These are phyloP conservation scores for Athalia cordata DNA, from an alignment of 2,888 invertebrate genomes.

Conservation along the genomic window DNA sequence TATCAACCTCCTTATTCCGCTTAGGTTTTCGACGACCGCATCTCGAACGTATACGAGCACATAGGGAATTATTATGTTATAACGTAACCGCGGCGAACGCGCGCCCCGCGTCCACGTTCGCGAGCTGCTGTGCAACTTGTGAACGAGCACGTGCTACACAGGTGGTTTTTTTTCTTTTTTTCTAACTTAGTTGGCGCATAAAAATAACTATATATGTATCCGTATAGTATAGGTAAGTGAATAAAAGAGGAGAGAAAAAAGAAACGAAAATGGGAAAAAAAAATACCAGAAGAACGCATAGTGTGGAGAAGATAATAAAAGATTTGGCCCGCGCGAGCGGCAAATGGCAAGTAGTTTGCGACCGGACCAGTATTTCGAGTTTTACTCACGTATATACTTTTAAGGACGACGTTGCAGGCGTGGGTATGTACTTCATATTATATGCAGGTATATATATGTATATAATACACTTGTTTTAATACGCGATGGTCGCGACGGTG, in stretches of 20 bases:
- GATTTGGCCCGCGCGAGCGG: constrained; percentile 50
- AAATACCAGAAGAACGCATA: constrained; percentile 41
- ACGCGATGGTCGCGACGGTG: not conserved
- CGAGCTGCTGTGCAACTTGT: constrained; percentile 15
- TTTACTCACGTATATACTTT: constrained; percentile 49
- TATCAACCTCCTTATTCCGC: constrained; percentile 42
- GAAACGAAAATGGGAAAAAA: constrained; percentile 32
- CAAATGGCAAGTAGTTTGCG: constrained; percentile 54
- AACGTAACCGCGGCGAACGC: constrained; percentile 37
- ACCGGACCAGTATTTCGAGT: constrained; percentile 65
- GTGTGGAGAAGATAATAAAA: constrained; percentile 54
- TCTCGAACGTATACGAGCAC: constrained; percentile 20
- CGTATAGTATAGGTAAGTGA: not conserved
- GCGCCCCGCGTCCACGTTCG: not conserved
- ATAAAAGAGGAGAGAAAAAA: constrained; percentile 32
- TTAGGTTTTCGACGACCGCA: constrained; percentile 29
- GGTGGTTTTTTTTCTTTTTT: constrained; percentile 14
- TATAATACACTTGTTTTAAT: not conserved
- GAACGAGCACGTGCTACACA: constrained; percentile 47
- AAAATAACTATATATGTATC: constrained; percentile 15
- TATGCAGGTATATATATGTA: not conserved
- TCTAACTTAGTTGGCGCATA: not conserved
- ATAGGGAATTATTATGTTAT: constrained; percentile 30
- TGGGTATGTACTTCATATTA: constrained; percentile 12
- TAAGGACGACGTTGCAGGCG: constrained; percentile 27